Conservation (phyloP, 1,140 invertebrate species). For the Drosophila repletoides region DNA sequence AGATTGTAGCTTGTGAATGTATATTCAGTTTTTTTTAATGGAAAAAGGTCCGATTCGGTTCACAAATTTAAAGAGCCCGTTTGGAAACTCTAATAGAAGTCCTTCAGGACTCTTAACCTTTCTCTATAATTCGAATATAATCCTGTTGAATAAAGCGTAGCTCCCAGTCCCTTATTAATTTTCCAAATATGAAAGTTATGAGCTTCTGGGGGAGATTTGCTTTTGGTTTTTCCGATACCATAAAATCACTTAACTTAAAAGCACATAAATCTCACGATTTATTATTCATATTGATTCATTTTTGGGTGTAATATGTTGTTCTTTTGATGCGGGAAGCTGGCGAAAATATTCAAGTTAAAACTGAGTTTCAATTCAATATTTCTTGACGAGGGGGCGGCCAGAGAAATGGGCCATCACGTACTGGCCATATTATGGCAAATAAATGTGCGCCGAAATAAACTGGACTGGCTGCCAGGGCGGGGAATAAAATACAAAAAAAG, state of each 20-base stretch:
- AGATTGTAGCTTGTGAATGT: too few relatives aligned
- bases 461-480: conserved; percentile 31
- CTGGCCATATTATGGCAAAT: conserved; percentile 72
- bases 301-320: conserved; percentile 28
- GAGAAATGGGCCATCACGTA: conserved; percentile 51
- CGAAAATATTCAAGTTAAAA: conserved; percentile 40
- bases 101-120: too few relatives aligned
- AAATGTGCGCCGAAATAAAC: conserved; percentile 61
- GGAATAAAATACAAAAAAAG: conserved; percentile 50
- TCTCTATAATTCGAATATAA: too few relatives aligned
- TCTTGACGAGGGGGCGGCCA: conserved; percentile 6
- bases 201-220: conserved; percentile 4
- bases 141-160: too few relatives aligned
- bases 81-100: too few relatives aligned
- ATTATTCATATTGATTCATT: conserved; percentile 75
- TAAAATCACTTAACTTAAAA: conserved; percentile 78
- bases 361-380: conserved; percentile 56
- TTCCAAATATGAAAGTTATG: neutral
- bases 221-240: conserved; percentile 34
- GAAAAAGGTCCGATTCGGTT: too few relatives aligned
- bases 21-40: too few relatives aligned
- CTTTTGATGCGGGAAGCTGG: conserved; percentile 2
- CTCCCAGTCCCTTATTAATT: neutral
- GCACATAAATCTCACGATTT: conserved; percentile 73
- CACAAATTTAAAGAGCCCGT: too few relatives aligned